These are phyloP conservation scores for Cataglyphis altisquamis DNA, from an alignment of 2,888 invertebrate species.

Conservation along the genomic window DNA sequence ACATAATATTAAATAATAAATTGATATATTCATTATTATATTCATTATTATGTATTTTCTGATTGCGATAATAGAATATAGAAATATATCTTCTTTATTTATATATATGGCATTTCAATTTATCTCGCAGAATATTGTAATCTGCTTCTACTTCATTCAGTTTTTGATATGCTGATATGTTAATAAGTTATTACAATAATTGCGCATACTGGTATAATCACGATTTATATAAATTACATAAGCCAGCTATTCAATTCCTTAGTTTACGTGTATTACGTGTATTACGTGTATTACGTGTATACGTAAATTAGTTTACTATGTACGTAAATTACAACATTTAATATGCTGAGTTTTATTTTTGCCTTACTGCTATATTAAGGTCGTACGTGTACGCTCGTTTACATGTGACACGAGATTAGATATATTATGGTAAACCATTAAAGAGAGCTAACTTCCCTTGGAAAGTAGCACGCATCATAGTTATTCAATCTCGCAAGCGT, in stretches of 20 bases:
- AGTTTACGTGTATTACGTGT: constrained; percentile 21
- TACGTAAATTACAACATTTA: constrained; percentile 38
- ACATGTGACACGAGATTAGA: constrained; percentile 43
- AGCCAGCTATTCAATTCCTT: constrained; percentile 32
- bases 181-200: constrained; percentile 32
- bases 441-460: constrained; percentile 48
- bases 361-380: neutral
- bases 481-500: constrained; percentile 48
- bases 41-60: neutral
- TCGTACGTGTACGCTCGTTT: constrained; percentile 21
- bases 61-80: neutral
- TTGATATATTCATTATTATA: neutral
- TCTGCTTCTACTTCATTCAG: constrained; percentile 12
- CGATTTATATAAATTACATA: constrained; percentile 30
- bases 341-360: constrained; percentile 23
- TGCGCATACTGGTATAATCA: constrained; percentile 13
- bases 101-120: neutral
- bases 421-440: constrained; percentile 53
- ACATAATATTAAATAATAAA: neutral
- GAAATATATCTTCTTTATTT: constrained; percentile 2
- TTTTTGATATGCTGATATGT: neutral
- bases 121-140: neutral
- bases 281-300: no score
- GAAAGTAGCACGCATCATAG: constrained; percentile 56
- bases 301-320: neutral